Evolutionary conservation across 2,113 vertebrate genomes (phyloP).

Genomic region (Indri indri): DNA sequence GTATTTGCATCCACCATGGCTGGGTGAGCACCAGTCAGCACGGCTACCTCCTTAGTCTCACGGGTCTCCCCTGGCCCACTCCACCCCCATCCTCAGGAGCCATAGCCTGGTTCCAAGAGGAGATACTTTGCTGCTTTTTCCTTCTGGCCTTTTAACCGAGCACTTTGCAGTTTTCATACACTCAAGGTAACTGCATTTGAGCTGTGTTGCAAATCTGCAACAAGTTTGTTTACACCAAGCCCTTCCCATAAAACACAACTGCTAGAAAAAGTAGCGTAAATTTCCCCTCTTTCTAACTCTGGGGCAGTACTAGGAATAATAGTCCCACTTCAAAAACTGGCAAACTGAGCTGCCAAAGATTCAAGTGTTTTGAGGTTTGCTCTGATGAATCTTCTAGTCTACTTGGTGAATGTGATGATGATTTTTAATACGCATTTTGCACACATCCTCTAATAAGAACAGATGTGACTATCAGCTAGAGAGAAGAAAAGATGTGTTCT

Average conservation of each 20-base stretch:
- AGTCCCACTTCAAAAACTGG: not conserved
- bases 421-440: conserved; percentile 18
- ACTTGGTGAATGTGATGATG: not conserved
- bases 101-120: not conserved
- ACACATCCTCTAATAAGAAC: not conserved
- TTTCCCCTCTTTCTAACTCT: conserved; percentile 10
- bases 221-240: not conserved
- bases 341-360: not conserved
- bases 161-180: conserved; percentile 11
- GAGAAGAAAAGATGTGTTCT: not conserved
- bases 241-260: conserved; percentile 7
- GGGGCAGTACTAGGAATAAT: not conserved
- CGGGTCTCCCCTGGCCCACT: not conserved
- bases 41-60: not conserved
- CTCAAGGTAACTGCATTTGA: not conserved
- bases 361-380: not conserved
- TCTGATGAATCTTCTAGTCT: not conserved
- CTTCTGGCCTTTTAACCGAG: not conserved
- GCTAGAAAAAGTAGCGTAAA: not conserved
- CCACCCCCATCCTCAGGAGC: not conserved
- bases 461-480: not conserved
- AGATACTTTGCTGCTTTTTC: not conserved
- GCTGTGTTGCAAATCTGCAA: not conserved
- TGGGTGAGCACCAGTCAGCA: not conserved
- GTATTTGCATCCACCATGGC: not conserved